Evolutionary conservation across 2,888 invertebrate species (phyloP).

Genomic region (Gymnoscelis rufifasciata): DNA sequence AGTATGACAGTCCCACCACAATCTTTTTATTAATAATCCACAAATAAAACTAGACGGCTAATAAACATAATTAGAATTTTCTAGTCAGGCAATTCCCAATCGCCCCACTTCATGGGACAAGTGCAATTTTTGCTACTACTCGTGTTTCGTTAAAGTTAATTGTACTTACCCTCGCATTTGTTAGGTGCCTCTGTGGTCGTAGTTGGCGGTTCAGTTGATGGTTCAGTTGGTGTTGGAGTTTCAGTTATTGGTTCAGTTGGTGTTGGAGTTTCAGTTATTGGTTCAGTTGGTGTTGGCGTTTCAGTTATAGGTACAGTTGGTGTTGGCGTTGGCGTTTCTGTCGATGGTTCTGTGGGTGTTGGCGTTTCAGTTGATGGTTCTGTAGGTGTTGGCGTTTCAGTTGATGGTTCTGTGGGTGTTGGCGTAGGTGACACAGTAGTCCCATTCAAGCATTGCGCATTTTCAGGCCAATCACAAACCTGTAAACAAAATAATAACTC

Average conservation of each 20-base stretch:
- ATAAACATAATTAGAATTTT: too few relatives aligned
- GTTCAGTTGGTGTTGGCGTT: not conserved
- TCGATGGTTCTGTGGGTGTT: too few relatives aligned
- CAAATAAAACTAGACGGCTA: too few relatives aligned
- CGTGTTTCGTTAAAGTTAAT: too few relatives aligned
- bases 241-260: not conserved
- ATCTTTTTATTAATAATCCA: too few relatives aligned
- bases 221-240: not conserved
- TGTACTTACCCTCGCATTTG: not conserved
- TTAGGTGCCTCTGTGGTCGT: not conserved
- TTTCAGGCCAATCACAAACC: constrained; percentile 35
- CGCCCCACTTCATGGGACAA: too few relatives aligned
- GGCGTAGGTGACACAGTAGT: not conserved
- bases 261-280: not conserved
- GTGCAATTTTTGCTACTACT: too few relatives aligned
- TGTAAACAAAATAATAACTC: not conserved
- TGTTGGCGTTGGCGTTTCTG: not conserved
- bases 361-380: not conserved
- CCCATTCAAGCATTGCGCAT: constrained; percentile 20
- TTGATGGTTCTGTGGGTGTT: not conserved
- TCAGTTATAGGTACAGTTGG: not conserved
- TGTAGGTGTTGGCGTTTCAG: not conserved
- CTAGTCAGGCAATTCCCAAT: too few relatives aligned
- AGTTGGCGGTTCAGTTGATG: not conserved
- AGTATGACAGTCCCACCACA: too few relatives aligned